Evolutionary conservation across 2,113 vertebrate genomes (phyloP).

Genomic region (Otus sunia): DNA sequence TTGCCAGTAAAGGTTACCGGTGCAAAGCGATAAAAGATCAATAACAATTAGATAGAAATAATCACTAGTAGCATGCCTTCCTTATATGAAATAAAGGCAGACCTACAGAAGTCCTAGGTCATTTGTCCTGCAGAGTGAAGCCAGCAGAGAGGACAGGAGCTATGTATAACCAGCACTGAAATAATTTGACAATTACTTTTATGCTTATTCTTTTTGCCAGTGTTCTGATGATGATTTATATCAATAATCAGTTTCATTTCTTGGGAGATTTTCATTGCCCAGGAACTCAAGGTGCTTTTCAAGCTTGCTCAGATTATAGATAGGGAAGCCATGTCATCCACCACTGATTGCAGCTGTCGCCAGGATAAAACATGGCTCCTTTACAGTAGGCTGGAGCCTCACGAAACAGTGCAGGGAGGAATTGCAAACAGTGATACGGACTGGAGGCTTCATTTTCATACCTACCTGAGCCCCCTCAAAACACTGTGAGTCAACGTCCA

Average conservation of each 20-base stretch:
- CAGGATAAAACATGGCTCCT: not conserved
- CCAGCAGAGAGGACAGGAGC: not conserved
- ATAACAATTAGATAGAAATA: constrained; percentile 49
- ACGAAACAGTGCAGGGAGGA: not conserved
- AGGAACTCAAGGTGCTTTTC: constrained; percentile 59
- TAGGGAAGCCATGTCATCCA: not conserved
- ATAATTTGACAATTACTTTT: not conserved
- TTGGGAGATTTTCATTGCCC: not conserved
- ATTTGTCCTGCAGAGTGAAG: not conserved
- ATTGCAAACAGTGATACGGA: not conserved
- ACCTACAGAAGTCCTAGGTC: not conserved
- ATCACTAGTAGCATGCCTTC: not conserved
- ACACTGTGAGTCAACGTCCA: not conserved
- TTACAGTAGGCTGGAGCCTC: not conserved
- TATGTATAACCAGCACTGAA: not conserved
- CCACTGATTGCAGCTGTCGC: not conserved
- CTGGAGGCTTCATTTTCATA: not conserved
- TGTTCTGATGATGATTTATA: constrained; percentile 24
- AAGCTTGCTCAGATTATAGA: not conserved
- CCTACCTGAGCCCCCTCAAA: not conserved
- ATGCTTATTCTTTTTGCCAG: not conserved
- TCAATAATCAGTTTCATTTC: not conserved
- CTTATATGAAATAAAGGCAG: not conserved
- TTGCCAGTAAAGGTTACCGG: not conserved
- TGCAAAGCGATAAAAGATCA: constrained; percentile 46